phyloP scores from a whole-genome alignment of 2,113 vertebrate species.

The Isichthys henryi region DNA sequence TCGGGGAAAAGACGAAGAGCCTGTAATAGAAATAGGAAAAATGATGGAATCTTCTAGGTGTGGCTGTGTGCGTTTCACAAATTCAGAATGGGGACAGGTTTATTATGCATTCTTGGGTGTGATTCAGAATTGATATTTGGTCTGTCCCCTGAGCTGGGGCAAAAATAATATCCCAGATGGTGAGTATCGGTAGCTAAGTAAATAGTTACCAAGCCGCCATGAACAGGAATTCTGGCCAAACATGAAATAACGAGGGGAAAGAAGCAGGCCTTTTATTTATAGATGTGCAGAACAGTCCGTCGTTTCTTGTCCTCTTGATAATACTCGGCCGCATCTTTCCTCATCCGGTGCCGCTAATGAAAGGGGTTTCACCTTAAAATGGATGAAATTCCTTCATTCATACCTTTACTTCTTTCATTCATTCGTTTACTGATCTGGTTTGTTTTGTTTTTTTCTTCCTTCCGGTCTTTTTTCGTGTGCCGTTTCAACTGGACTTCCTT shows the following conservation, averaged over 20 bases:
- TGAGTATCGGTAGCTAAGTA: slow-evolving; percentile 5
- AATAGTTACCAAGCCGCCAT: slow-evolving; percentile 9
- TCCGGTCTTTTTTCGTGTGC: background rate
- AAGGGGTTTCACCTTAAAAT: background rate
- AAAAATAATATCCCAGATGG: slow-evolving; percentile 17
- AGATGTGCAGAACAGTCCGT: slow-evolving; percentile 2
- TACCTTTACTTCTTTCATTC: background rate
- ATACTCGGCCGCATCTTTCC: background rate
- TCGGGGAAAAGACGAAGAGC: background rate
- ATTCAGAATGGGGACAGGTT: background rate
- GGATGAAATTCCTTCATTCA: background rate
- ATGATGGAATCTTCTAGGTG: background rate
- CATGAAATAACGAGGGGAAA: slow-evolving; percentile 2
- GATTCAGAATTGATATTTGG: slow-evolving; percentile 15
- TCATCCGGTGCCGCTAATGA: background rate
- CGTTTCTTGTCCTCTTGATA: background rate
- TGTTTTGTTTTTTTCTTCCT: background rate
- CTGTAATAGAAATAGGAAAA: background rate
- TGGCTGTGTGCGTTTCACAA: background rate
- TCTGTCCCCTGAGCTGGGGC: background rate
- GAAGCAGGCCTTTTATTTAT: background rate
- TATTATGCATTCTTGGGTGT: slow-evolving; percentile 9
- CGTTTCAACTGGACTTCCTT: background rate
- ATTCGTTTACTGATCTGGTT: background rate
- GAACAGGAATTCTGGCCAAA: slow-evolving; percentile 5